phyloP scores from a whole-genome alignment of 1,140 invertebrate species.

The Agrilus planipennis region DNA sequence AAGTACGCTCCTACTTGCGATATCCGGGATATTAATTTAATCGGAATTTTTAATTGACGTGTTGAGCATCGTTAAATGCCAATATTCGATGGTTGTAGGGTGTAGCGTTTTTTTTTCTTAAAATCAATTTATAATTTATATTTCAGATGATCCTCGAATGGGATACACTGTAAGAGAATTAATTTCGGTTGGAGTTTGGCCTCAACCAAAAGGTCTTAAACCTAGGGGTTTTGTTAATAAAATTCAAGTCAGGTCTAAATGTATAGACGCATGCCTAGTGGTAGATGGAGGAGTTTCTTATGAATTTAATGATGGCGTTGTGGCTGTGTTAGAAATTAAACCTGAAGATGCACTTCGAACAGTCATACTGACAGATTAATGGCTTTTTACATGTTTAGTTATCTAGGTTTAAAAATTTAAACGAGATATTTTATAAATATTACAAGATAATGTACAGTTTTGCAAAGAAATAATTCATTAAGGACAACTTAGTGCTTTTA shows the following conservation, averaged over 20 bases:
- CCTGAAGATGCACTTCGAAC: constrained; percentile 82
- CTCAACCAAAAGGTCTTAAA: constrained; percentile 52
- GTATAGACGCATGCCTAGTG: constrained; percentile 87
- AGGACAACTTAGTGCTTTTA: too few species aligned
- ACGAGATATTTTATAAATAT: too few species aligned
- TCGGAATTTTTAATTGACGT: too few species aligned
- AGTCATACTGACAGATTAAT: constrained; percentile 49
- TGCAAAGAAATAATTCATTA: too few species aligned
- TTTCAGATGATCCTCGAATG: constrained; percentile 58
- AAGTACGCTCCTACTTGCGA: too few species aligned
- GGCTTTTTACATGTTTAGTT: too few species aligned
- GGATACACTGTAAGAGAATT: constrained; percentile 89
- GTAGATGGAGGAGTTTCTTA: constrained; percentile 94
- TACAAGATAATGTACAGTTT: too few species aligned
- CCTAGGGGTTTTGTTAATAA: constrained; percentile 54
- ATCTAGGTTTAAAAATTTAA: too few species aligned
- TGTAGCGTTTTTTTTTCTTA: too few species aligned
- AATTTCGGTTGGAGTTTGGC: constrained; percentile 67
- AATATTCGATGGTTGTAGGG: too few species aligned
- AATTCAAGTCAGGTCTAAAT: constrained; percentile 74
- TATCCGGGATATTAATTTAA: too few species aligned
- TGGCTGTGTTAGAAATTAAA: constrained; percentile 69
- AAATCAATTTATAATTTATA: not conserved
- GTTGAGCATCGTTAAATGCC: too few species aligned
- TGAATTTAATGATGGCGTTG: constrained; percentile 87